Base-by-base conservation (phyloP, 2,888 invertebrate species). In the Pristionchus arcanus region DNA sequence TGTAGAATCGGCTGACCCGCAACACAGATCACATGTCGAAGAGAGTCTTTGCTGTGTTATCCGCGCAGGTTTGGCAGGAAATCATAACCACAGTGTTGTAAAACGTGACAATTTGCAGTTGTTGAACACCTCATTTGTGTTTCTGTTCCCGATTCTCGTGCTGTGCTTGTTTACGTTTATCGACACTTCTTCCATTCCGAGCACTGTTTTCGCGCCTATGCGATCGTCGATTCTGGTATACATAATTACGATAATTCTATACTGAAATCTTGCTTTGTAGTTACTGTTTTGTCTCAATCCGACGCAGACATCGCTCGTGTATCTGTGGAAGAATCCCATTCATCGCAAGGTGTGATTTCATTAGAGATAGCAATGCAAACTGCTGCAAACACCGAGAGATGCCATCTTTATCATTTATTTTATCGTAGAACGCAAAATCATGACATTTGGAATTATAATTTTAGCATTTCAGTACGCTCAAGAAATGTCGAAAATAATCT, bases 151-250 rank as follows among this genome's bases (percentile, higher is more conserved):
- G n/a, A 49, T 81, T 5, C 4, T 28, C n/a, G n/a, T 81, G 1
- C 81, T 81, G n/a, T 81, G 81, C 19, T 28, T 81, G 28, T 81
- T 81, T n/a, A 81, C 81, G 7, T 42, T 81, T 16, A 81, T 81
- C 28, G 81, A 81, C 49, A 81, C 81, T 28, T 53, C 81, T 5
- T 53, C 81, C n/a, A 81, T 81, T 28, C 81, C 81, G 2, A 53
- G 81, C 7, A n/a, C 21, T 0, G 28, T 81, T 28, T 81, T 81
- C 49, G 81, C 81, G 7, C 81, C 81, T n/a, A 49, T 81, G 81
- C 0, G 81, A 53, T 81, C 81, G 7, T 25, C 9, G 4, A 53
- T 81, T 11, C 81, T 81, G 16, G 81, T 81, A 28, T 49, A 0
- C n/a, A n/a, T 28, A 25, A 15, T 28, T 11, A 15, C 3, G 2